phyloP scores from a whole-genome alignment of 92 coral and sea anemone species.

The Galaxea fascicularis region DNA sequence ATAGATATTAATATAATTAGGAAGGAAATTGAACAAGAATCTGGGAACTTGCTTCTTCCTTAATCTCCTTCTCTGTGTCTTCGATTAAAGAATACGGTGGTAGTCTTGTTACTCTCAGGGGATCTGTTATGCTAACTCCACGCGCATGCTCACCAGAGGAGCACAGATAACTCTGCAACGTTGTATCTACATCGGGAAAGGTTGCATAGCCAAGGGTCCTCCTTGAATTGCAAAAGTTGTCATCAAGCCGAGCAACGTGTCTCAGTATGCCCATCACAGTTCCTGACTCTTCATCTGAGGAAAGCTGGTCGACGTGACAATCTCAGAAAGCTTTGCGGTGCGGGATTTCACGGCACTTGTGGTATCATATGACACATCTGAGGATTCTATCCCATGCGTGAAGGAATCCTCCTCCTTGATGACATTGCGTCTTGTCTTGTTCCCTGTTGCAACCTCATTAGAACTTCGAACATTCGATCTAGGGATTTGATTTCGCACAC shows the following conservation, averaged over 20 bases:
- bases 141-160: not conserved
- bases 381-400: not conserved
- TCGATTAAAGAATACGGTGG: not conserved
- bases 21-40: constrained; percentile 8
- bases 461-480: not conserved
- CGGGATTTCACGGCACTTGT: not conserved
- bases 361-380: not conserved
- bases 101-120: not conserved
- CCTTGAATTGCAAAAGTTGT: constrained; percentile 27
- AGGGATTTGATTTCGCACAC: not conserved
- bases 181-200: not conserved
- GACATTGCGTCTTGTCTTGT: not conserved
- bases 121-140: not conserved
- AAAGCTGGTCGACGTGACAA: not conserved
- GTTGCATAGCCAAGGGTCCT: constrained; percentile 11
- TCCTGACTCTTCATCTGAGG: not conserved
- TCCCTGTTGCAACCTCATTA: not conserved
- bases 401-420: not conserved
- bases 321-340: not conserved
- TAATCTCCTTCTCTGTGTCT: not conserved
- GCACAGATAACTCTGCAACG: not conserved
- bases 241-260: constrained; percentile 8
- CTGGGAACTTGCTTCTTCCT: not conserved
- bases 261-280: not conserved
- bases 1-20: too few species aligned